Conservation (phyloP, 2,797 vertebrate genomes). For the Apogon hyalosoma region DNA sequence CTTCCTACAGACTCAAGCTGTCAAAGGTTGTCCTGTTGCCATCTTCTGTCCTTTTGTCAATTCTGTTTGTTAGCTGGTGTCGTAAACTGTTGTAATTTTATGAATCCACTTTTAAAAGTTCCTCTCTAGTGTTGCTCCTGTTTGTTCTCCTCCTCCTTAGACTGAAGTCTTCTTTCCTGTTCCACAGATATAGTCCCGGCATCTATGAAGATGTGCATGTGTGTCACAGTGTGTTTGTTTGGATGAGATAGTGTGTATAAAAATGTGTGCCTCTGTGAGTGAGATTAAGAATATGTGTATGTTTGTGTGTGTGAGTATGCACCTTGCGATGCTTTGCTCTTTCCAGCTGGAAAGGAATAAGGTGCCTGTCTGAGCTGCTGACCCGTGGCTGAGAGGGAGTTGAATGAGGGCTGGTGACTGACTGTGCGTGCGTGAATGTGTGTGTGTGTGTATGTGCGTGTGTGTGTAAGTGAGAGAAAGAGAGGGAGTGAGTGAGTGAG, state of each 20-base stretch:
- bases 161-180: conserved; percentile 53
- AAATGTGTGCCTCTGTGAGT: conserved; percentile 31
- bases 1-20: conserved; percentile 57
- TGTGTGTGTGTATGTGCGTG: conserved; percentile 43
- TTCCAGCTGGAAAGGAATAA: conserved; percentile 76
- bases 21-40: conserved; percentile 51
- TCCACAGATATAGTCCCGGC: conserved; percentile 65
- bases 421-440: conserved; percentile 62
- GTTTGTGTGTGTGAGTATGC: conserved; percentile 57
- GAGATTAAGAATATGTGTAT: conserved; percentile 38
- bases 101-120: conserved; percentile 72
- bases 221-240: conserved; percentile 26
- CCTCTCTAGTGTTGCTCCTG: conserved; percentile 52
- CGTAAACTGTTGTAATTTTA: conserved; percentile 30
- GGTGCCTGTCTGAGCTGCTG: conserved; percentile 81
- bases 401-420: conserved; percentile 80
- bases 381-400: conserved; percentile 83
- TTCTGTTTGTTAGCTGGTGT: conserved; percentile 36
- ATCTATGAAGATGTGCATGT: conserved; percentile 51
- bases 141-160: conserved; percentile 46
- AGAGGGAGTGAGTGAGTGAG: conserved; percentile 44
- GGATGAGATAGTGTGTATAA: conserved; percentile 10
- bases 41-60: conserved; percentile 47
- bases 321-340: conserved; percentile 78
- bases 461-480: conserved; percentile 34